Conservation (phyloP, 2,113 vertebrate genomes). For the Butastur rufipennis region DNA sequence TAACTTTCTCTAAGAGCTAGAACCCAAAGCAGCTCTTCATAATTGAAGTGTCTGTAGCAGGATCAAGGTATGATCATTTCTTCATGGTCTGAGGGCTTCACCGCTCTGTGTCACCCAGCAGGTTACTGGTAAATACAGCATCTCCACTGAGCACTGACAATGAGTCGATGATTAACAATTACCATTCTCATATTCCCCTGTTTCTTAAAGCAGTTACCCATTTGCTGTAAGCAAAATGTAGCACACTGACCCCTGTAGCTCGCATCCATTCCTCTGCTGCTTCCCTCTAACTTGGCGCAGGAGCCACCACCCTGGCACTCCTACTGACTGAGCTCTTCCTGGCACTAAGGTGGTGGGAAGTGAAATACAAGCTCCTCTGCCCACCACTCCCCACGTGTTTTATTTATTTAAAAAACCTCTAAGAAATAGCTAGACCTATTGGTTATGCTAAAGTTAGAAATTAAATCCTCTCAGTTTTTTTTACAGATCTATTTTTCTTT, state of each 20-base stretch:
- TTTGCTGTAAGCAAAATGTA: background rate
- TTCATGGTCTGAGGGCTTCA: background rate
- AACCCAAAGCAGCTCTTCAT: background rate
- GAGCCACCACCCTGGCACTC: background rate
- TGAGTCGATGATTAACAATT: background rate
- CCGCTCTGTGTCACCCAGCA: background rate
- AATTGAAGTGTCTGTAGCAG: background rate
- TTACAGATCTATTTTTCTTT: background rate
- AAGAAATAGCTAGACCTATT: background rate
- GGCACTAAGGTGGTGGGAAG: rapidly evolving
- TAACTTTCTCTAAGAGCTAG: background rate
- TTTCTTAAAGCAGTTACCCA: background rate
- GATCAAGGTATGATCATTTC: background rate
- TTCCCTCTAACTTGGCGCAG: background rate
- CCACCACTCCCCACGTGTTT: rapidly evolving
- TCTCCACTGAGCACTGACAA: background rate
- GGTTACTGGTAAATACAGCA: background rate
- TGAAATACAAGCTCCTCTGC: background rate
- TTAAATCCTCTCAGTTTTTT: background rate
- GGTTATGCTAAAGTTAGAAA: background rate
- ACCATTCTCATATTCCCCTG: background rate
- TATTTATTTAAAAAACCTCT: background rate
- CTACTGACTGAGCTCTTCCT: background rate
- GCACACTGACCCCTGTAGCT: background rate
- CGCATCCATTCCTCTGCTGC: background rate